Percentiles rank a stretch among this genome's conserved stretches.
These are phyloP conservation scores for Fringilla coelebs DNA, from an alignment of 2,797 vertebrate genomes.

Conservation along the genomic window DNA sequence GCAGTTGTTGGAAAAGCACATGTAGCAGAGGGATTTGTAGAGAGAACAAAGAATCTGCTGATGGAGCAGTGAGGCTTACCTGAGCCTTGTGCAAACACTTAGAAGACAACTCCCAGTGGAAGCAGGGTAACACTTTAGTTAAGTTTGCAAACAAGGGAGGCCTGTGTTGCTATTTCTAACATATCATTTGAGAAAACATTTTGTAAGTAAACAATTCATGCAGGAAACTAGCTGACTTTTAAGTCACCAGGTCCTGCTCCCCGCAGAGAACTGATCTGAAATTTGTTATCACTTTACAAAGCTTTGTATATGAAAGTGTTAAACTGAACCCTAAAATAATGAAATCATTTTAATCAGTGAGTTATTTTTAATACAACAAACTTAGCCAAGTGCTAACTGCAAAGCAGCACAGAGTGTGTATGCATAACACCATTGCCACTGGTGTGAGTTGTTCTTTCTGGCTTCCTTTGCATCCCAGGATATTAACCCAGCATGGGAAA, in stretches of 20 bases:
- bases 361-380: slow-evolving; percentile 33
- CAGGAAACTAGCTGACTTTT: neutral
- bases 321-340: neutral
- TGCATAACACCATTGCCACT: neutral
- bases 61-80: neutral
- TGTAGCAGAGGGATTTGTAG: neutral
- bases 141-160: neutral
- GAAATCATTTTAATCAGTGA: slow-evolving; percentile 4
- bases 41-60: neutral
- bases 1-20: neutral
- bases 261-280: neutral
- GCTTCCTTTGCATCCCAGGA: slow-evolving; percentile 14
- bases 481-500: slow-evolving; percentile 19
- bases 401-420: neutral
- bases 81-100: neutral
- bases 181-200: neutral
- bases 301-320: slow-evolving; percentile 3
- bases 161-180: neutral
- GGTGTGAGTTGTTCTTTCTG: slow-evolving; percentile 23
- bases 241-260: neutral
- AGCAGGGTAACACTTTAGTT: neutral
- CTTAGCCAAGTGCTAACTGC: neutral
- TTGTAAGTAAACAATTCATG: neutral
- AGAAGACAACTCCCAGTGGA: neutral
- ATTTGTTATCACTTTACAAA: neutral